phyloP scores from a whole-genome alignment of 2,797 vertebrate species.

The Sylvia borin region DNA sequence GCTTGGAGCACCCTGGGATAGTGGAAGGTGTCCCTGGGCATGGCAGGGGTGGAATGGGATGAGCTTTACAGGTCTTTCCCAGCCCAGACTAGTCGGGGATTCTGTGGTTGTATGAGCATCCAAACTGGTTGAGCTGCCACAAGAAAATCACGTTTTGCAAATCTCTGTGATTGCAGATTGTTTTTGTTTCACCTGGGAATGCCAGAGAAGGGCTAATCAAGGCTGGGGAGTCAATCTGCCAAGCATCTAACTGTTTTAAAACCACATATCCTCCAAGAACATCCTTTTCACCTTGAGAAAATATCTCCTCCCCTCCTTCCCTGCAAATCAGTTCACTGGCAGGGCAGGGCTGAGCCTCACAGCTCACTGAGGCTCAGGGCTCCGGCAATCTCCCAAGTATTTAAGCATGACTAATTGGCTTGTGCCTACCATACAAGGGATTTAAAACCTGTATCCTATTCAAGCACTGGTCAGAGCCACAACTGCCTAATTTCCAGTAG shows the following conservation, averaged over 20 bases:
- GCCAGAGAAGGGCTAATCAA: not conserved
- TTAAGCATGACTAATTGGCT: conserved; percentile 11
- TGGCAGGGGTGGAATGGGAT: fast-evolving
- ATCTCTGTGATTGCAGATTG: not conserved
- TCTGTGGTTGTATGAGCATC: not conserved
- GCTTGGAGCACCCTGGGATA: fast-evolving
- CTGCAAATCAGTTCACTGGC: not conserved
- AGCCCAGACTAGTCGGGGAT: not conserved
- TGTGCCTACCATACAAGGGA: not conserved
- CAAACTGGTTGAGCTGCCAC: not conserved
- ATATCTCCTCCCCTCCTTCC: not conserved
- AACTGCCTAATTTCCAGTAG: not conserved
- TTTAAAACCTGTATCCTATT: not conserved
- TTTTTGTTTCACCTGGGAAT: not conserved
- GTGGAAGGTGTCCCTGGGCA: not conserved
- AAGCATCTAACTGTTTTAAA: not conserved
- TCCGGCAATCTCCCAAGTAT: not conserved
- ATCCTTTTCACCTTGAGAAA: conserved; percentile 13
- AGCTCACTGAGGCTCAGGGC: not conserved
- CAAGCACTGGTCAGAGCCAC: not conserved
- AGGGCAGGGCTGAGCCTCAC: not conserved
- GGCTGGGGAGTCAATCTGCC: not conserved
- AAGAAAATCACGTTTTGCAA: not conserved
- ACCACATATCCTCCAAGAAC: not conserved
- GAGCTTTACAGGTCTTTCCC: not conserved